Evolutionary conservation across 2,113 vertebrate genomes (phyloP), one percentile per base, ranked within the genome.

Genomic region (Damaliscus lunatus): DNA sequence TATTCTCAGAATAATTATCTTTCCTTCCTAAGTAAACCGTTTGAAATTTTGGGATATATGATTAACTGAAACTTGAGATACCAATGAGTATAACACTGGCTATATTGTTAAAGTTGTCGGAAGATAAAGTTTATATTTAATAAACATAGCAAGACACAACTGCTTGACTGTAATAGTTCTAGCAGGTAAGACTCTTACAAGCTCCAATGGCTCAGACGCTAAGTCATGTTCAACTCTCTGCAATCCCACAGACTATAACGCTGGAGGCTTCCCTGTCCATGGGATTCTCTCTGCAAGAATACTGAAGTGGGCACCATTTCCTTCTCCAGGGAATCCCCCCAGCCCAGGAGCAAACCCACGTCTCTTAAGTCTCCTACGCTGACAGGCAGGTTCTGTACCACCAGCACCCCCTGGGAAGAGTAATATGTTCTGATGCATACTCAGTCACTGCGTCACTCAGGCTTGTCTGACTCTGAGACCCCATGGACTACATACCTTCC

Each of bases 171-270:
- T 52, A 31, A 67, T 57, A 80, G 11, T 88, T 23, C 88, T 81
- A 90, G 7, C 25, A 94, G 23, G 4, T 27, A 92, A 95, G 2
- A 6, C 15, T 90, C 11, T 52, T 40, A 43, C 8, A 17, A 43
- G 4, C 64, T 14, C 10, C 14, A 29, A 74, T 0, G 13, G 0
- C 67, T 74, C 67, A 74, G 67, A 40, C 67, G 4, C 33, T 10
- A 36, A 36, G 10, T 23, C 3, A 5, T 6, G 67, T 74, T 74
- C 36, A 40, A 13, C 19, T 25, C 11, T 40, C 2, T 74, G 67
- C 0, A 1, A 40, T 40, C 6, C 36, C 67, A 3, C 0, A 1
- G 67, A 40, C 36, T 74, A 6, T 25, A 74, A 40, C 0, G 5
- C 11, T 12, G 1, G 5, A 74, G 36, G 36, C 19, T 40, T 40